phyloP scores from a whole-genome alignment of 2,797 vertebrate genomes.

The Microtus agrestis region DNA sequence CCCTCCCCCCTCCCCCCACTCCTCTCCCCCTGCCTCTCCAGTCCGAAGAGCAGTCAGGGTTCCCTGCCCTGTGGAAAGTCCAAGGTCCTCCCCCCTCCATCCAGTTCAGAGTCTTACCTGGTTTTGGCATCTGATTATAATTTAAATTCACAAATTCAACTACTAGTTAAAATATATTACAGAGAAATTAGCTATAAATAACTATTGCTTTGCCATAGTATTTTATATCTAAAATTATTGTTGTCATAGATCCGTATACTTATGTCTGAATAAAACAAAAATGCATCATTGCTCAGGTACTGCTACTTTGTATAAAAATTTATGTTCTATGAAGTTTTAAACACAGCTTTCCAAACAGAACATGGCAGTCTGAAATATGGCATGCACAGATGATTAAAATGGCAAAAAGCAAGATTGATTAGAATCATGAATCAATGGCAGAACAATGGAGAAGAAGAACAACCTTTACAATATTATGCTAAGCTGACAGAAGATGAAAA shows the following conservation, averaged over 20 bases:
- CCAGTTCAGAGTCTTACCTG: background rate
- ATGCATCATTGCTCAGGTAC: background rate
- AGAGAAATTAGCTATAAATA: background rate
- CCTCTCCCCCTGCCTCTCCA: too few species aligned
- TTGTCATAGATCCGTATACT: background rate
- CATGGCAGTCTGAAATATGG: background rate
- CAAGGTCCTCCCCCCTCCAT: too few species aligned
- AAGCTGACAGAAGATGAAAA: background rate
- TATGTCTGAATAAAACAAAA: background rate
- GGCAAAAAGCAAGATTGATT: background rate
- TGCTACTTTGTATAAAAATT: background rate
- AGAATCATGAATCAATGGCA: background rate
- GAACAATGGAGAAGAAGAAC: background rate
- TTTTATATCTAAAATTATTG: background rate
- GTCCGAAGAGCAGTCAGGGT: too few species aligned
- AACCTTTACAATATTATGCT: conserved; percentile 48
- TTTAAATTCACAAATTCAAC: background rate
- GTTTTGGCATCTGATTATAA: background rate
- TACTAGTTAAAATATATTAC: background rate
- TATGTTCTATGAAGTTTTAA: conserved; percentile 26
- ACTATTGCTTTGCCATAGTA: background rate
- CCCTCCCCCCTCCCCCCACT: too few species aligned
- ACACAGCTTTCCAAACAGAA: background rate
- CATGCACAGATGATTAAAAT: background rate
- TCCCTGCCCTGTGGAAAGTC: too few species aligned